Percentiles rank a stretch among this genome's conserved stretches.
phyloP scores from a whole-genome alignment of 2,888 invertebrate species.

The Cylindroiulus punctatus region DNA sequence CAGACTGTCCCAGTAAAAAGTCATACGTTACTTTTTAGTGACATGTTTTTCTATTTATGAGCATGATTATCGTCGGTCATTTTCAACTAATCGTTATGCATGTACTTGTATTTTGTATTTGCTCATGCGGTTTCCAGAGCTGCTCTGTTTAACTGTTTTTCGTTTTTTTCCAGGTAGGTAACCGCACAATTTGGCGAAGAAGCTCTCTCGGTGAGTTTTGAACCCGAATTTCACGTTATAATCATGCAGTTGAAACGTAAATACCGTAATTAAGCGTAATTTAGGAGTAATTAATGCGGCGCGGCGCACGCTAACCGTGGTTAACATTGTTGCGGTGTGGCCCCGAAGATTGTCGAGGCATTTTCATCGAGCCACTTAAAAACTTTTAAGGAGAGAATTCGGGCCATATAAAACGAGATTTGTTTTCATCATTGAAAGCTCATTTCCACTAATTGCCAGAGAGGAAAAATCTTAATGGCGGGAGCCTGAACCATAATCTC shows the following conservation, averaged over 20 bases:
- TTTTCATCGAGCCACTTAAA: conserved; percentile 43
- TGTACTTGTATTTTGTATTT: background rate
- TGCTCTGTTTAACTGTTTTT: conserved; percentile 52
- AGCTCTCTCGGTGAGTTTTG: conserved; percentile 52
- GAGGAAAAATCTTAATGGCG: conserved; percentile 36
- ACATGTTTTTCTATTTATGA: too few species aligned
- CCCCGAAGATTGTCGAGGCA: conserved; percentile 5
- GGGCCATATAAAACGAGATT: conserved; percentile 37
- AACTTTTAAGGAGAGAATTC: conserved; percentile 35
- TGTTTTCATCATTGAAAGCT: conserved; percentile 38
- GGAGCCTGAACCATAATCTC: conserved; percentile 11
- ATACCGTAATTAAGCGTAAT: conserved; percentile 15
- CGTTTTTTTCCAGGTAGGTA: conserved; percentile 56
- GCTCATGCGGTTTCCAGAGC: background rate
- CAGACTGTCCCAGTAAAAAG: too few species aligned
- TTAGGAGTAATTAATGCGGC: conserved; percentile 44
- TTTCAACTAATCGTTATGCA: background rate
- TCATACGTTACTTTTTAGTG: too few species aligned
- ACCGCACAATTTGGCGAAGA: conserved; percentile 55
- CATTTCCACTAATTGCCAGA: conserved; percentile 19
- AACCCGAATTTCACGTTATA: conserved; percentile 42
- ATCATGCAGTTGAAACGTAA: conserved; percentile 30
- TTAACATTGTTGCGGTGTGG: conserved; percentile 30
- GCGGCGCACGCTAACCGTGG: conserved; percentile 17
- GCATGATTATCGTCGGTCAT: background rate